Conservation (phyloP, 2,113 vertebrate species). For the Tor tambroides region DNA sequence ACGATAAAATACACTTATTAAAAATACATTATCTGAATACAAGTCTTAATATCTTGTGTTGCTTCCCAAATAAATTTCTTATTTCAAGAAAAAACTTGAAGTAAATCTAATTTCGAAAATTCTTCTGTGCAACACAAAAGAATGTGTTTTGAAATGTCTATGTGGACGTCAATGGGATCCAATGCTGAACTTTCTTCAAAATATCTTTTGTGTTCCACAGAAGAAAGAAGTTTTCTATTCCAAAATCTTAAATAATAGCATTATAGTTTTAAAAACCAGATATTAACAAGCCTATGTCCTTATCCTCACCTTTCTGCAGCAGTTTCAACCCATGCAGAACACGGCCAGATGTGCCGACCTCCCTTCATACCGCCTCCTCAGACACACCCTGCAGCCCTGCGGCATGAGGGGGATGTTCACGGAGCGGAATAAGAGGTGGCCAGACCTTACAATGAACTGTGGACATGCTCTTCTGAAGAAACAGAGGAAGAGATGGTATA, state of each 20-base stretch:
- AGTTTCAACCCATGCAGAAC: constrained; percentile 9
- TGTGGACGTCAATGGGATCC: neutral
- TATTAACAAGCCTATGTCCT: neutral
- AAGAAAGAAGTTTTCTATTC: no score
- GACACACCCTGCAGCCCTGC: constrained; percentile 44
- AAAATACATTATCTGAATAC: neutral
- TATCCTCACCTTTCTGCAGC: constrained; percentile 3
- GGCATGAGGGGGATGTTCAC: constrained; percentile 21
- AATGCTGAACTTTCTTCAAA: neutral
- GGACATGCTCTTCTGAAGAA: constrained; percentile 42
- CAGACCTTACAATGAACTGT: constrained; percentile 39
- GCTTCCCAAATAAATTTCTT: neutral
- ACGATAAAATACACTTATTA: neutral
- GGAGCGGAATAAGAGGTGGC: constrained; percentile 11
- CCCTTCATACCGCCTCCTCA: constrained; percentile 12
- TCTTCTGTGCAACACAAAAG: neutral
- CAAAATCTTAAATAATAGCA: no score
- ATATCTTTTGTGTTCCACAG: neutral
- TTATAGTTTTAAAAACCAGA: neutral
- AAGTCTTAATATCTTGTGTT: neutral
- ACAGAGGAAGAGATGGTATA: constrained; percentile 26
- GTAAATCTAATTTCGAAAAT: neutral
- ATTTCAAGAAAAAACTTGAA: constrained; percentile 4
- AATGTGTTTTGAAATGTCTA: neutral
- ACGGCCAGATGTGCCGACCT: constrained; percentile 42